Evolutionary conservation across 1,140 invertebrate genomes (phyloP).

Genomic region (Dendroctonus ponderosae): DNA sequence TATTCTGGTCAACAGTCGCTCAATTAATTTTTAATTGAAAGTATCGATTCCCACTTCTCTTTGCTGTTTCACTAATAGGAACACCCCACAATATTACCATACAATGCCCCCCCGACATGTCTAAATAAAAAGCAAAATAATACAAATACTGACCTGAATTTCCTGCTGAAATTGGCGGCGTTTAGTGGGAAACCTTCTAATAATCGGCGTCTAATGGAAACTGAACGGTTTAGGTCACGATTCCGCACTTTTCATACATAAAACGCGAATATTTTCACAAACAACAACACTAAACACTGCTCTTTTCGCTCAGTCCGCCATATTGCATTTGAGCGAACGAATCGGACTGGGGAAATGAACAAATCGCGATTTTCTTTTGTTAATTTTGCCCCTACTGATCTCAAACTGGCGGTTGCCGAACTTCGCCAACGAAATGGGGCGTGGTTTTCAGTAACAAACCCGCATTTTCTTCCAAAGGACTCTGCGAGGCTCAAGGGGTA

Average conservation of each 20-base stretch:
- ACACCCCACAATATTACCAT: conserved; percentile 1
- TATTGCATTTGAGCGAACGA: too few species aligned
- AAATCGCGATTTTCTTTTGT: too few species aligned
- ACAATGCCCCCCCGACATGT: conserved; percentile 8
- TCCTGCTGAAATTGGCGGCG: not conserved
- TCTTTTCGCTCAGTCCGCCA: too few species aligned
- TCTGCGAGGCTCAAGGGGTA: too few species aligned
- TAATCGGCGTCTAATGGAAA: not conserved
- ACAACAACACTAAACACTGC: too few species aligned
- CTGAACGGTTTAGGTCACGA: not conserved
- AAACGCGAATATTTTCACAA: not conserved
- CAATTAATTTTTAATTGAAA: conserved; percentile 5
- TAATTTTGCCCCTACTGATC: too few species aligned
- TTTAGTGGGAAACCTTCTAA: not conserved
- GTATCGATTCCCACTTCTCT: conserved; percentile 5
- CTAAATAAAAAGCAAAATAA: not conserved
- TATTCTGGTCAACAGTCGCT: too few species aligned
- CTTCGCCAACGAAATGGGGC: too few species aligned
- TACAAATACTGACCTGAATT: conserved; percentile 8
- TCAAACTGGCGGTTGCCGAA: too few species aligned
- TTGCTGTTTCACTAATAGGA: not conserved
- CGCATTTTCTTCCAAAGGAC: too few species aligned
- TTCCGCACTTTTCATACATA: conserved; percentile 3
- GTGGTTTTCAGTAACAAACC: too few species aligned
- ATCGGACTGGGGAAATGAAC: too few species aligned